Conservation (phyloP, 2,888 invertebrate species). For the Philopedon plagiatum region DNA sequence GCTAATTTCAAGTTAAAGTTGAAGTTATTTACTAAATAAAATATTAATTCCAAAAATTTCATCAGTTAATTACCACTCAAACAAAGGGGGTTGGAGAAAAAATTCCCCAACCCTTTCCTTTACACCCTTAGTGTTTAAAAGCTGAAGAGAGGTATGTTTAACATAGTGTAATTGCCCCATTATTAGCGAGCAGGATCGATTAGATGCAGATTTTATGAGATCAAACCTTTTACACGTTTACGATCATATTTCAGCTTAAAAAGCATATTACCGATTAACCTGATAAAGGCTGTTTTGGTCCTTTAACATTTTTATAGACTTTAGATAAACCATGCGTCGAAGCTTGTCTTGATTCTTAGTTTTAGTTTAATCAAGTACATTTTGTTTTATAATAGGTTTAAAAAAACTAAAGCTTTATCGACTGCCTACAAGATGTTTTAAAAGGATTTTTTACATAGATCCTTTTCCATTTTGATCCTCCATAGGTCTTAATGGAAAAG, state of each 20-base stretch:
- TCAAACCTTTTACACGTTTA: constrained; percentile 20
- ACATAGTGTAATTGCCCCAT: constrained; percentile 26
- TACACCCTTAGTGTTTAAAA: neutral
- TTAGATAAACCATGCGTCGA: constrained; percentile 4
- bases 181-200: constrained; percentile 26
- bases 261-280: constrained; percentile 59
- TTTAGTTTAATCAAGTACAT: neutral
- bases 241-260: constrained; percentile 57
- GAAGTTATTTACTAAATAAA: too few relatives aligned
- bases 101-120: too few relatives aligned
- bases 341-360: neutral
- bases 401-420: too few relatives aligned
- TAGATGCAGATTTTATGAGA: constrained; percentile 24
- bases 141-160: neutral
- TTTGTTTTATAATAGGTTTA: too few relatives aligned
- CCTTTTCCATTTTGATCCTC: too few relatives aligned
- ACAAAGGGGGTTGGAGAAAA: too few relatives aligned
- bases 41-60: too few relatives aligned
- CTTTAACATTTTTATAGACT: constrained; percentile 2
- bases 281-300: constrained; percentile 56
- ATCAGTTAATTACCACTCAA: too few relatives aligned
- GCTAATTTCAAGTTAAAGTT: too few relatives aligned
- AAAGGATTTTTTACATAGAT: too few relatives aligned
- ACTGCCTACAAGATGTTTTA: too few relatives aligned
- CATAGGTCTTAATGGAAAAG: too few relatives aligned